Evolutionary conservation across 30 jellyfish, hydroid and myxozoan species (phyloP).

Genomic region (Aurelia sp.): DNA sequence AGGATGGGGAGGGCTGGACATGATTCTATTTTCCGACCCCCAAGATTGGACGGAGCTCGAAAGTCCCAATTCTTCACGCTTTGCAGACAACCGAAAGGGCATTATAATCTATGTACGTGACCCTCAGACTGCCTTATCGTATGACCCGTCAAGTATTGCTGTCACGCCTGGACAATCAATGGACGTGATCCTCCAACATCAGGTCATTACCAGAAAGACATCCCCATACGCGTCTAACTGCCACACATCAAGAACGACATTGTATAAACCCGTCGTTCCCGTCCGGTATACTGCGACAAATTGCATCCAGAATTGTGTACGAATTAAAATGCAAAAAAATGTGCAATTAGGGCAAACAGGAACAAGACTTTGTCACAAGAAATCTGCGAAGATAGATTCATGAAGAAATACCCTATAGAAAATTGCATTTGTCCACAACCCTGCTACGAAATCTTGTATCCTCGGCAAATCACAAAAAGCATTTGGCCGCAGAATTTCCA

Average conservation of each 20-base stretch:
- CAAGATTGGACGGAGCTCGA: background rate
- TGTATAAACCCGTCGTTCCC: conserved; percentile 6
- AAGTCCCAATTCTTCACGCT: conserved; percentile 8
- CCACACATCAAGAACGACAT: conserved; percentile 34
- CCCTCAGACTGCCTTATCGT: conserved; percentile 13
- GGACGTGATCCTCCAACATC: conserved; percentile 13
- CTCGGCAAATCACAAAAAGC: background rate
- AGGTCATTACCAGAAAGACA: conserved; percentile 10
- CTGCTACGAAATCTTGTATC: conserved; percentile 38
- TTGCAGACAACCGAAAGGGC: conserved; percentile 36
- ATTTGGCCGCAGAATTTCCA: conserved; percentile 41
- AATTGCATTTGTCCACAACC: conserved; percentile 49
- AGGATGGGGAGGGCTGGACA: conserved; percentile 39
- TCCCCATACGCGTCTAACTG: conserved; percentile 53
- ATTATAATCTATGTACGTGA: conserved; percentile 26
- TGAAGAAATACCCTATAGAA: conserved; percentile 6
- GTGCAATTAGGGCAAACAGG: background rate
- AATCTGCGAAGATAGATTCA: conserved; percentile 4
- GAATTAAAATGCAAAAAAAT: conserved; percentile 3
- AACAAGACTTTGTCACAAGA: conserved; percentile 13
- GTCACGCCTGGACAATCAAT: conserved; percentile 29
- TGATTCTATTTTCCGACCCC: conserved; percentile 37
- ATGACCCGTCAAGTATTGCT: conserved; percentile 11
- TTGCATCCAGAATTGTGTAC: conserved; percentile 40
- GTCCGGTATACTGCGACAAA: conserved; percentile 31